Conservation (phyloP, 2,797 vertebrate genomes). For the Enteromius argenteus region DNA sequence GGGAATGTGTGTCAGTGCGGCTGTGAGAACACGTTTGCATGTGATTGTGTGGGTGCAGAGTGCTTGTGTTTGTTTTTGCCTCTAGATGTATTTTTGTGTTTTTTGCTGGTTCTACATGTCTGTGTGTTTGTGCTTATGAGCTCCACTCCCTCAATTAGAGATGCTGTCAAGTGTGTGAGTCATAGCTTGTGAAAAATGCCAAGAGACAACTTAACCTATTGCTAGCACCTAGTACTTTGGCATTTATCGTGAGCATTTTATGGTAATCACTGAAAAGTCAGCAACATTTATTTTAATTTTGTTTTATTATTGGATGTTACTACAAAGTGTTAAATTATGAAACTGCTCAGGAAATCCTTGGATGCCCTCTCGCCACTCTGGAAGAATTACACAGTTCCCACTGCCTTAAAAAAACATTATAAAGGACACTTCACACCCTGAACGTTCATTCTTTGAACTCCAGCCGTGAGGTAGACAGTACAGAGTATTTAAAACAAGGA, state of each 20-base stretch:
- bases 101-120: not conserved
- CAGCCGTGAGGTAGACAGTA: not conserved
- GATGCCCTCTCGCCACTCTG: not conserved
- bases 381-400: not conserved
- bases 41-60: slow-evolving; percentile 36
- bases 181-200: slow-evolving; percentile 1
- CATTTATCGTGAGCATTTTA: not conserved
- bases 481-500: not conserved
- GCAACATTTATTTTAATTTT: not conserved
- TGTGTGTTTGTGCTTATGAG: not conserved
- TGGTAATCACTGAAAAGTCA: not conserved
- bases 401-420: not conserved
- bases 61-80: slow-evolving; percentile 11
- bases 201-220: not conserved
- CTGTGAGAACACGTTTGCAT: not conserved
- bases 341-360: no score
- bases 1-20: slow-evolving; percentile 23
- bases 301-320: not conserved
- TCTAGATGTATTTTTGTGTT: slow-evolving; percentile 29
- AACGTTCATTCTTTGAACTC: not conserved
- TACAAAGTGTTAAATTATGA: not conserved
- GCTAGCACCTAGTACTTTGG: not conserved
- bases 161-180: not conserved
- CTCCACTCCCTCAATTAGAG: slow-evolving; percentile 15
- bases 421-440: not conserved